Evolutionary conservation across 2,888 invertebrate species (phyloP).

Genomic region (Notodonta ziczac): DNA sequence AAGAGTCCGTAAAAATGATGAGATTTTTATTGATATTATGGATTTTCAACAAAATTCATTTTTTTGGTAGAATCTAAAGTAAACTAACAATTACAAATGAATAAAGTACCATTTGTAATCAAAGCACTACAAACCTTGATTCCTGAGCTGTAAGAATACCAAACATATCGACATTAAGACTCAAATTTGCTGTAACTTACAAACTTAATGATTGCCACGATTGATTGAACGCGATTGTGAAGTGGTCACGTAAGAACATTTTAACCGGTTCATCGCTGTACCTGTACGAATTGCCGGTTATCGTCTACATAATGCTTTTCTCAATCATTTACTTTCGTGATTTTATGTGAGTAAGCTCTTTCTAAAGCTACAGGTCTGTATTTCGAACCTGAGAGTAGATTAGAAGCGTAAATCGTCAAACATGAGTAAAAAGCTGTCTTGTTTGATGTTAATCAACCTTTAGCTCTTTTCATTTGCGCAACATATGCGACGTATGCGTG

Average conservation of each 20-base stretch:
- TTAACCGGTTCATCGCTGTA: slow-evolving; percentile 21
- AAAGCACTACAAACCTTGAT: neutral
- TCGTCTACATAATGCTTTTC: neutral
- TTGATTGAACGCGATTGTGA: slow-evolving; percentile 8
- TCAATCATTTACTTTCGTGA: neutral
- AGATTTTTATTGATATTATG: neutral
- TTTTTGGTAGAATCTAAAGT: no score
- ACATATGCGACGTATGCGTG: slow-evolving; percentile 32
- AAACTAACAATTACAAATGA: no score
- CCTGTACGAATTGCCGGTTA: neutral
- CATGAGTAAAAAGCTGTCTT: neutral
- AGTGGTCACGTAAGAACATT: slow-evolving; percentile 21
- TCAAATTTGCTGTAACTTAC: slow-evolving; percentile 9
- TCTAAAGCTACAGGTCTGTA: neutral
- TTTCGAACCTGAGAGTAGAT: neutral
- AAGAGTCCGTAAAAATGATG: slow-evolving; percentile 9
- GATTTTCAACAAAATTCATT: slow-evolving; percentile 7
- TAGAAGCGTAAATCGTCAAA: neutral
- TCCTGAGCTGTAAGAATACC: neutral
- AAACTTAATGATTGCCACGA: slow-evolving; percentile 12
- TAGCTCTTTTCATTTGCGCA: slow-evolving; percentile 22
- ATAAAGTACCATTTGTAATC: neutral
- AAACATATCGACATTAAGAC: neutral
- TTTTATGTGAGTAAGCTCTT: neutral
- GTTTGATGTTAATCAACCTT: slow-evolving; percentile 18